These are phyloP conservation scores for Eudemis profundana DNA, from an alignment of 2,888 invertebrate species.

Conservation along the genomic window DNA sequence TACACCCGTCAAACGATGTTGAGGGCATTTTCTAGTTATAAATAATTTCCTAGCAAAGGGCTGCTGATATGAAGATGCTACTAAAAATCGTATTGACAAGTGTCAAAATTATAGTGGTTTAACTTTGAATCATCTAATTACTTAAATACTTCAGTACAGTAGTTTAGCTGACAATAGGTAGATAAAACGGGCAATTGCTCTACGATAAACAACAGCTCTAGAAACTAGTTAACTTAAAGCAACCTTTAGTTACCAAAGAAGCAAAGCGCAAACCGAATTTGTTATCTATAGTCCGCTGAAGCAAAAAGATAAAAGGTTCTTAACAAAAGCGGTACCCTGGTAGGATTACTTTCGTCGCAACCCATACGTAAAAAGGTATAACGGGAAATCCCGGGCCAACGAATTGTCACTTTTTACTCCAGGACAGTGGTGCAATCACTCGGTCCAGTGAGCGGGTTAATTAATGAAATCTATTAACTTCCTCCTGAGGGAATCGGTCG, in stretches of 20 bases:
- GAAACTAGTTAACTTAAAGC: background rate
- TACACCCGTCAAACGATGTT: too few species aligned
- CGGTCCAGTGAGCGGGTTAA: slow-evolving; percentile 84
- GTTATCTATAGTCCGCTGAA: slow-evolving; percentile 34
- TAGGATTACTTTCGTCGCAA: slow-evolving; percentile 57
- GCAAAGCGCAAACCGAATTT: slow-evolving; percentile 12
- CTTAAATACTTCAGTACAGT: too few species aligned
- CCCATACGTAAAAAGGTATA: slow-evolving; percentile 61
- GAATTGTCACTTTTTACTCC: slow-evolving; percentile 77
- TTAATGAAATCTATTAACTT: slow-evolving; percentile 85
- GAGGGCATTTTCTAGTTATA: too few species aligned
- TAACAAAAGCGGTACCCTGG: slow-evolving; percentile 53
- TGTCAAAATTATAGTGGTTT: too few species aligned
- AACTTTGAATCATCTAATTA: too few species aligned
- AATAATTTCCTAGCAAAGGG: too few species aligned
- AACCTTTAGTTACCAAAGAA: background rate
- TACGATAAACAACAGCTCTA: background rate
- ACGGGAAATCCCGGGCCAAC: slow-evolving; percentile 65
- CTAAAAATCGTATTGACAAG: too few species aligned
- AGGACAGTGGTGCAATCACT: slow-evolving; percentile 79
- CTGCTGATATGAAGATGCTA: too few species aligned
- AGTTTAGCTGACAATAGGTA: too few species aligned
- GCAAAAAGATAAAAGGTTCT: slow-evolving; percentile 42
- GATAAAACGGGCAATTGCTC: too few species aligned
- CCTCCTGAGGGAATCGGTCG: slow-evolving; percentile 63